phyloP scores from a whole-genome alignment of 2,797 vertebrate species.

The Neosilurus hyrtlii region DNA sequence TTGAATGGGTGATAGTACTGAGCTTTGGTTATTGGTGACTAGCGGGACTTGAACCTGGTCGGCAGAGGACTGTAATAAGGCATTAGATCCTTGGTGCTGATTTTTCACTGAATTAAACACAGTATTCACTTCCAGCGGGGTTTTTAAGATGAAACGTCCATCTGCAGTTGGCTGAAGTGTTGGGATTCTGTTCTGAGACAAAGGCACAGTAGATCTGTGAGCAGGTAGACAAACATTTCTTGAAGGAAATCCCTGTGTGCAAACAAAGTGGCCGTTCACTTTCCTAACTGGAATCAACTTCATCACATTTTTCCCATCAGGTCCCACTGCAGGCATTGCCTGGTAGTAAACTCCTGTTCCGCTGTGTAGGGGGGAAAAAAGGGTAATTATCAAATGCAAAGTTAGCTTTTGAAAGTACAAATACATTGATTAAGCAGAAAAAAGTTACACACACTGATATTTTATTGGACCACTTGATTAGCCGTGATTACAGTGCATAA shows the following conservation, averaged over 20 bases:
- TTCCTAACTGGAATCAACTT: slow-evolving; percentile 72
- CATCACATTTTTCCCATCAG: slow-evolving; percentile 71
- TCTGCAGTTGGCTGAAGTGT: slow-evolving; percentile 40
- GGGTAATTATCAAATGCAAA: not conserved
- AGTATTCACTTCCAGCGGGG: slow-evolving; percentile 42
- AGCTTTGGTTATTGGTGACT: slow-evolving; percentile 11
- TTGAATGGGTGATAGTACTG: slow-evolving; percentile 25
- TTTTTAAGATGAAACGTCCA: slow-evolving; percentile 48
- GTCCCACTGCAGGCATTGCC: slow-evolving; percentile 68
- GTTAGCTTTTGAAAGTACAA: not conserved
- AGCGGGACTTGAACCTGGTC: slow-evolving; percentile 30
- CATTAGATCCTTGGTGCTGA: slow-evolving; percentile 23
- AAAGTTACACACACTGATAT: no score
- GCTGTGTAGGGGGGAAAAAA: slow-evolving; percentile 42
- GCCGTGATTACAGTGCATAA: no score
- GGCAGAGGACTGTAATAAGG: slow-evolving; percentile 33
- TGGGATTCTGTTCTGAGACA: slow-evolving; percentile 25
- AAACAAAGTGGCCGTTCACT: slow-evolving; percentile 62
- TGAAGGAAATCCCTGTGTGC: slow-evolving; percentile 35
- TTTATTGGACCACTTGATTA: no score
- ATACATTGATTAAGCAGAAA: not conserved
- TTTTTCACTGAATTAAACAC: slow-evolving; percentile 32
- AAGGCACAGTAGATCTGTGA: slow-evolving; percentile 20
- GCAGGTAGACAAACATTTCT: slow-evolving; percentile 19
- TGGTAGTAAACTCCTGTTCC: slow-evolving; percentile 70